Conservation (phyloP, 1,140 invertebrate genomes). For the Neuroterus valhalla region DNA sequence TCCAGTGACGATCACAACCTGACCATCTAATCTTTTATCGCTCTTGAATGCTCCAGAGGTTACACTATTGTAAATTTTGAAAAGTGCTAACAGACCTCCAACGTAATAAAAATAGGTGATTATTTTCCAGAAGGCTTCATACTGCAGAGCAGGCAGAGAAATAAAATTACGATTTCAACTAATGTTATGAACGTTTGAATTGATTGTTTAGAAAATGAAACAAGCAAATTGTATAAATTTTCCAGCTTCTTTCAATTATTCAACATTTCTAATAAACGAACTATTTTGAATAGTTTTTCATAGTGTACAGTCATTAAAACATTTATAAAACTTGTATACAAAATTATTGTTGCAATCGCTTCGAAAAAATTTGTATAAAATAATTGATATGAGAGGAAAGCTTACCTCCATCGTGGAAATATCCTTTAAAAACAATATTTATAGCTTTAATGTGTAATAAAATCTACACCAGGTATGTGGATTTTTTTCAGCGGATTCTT, state of each 20-base stretch:
- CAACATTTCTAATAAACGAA: too few relatives aligned
- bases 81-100: neutral
- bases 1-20: slow-evolving; percentile 14
- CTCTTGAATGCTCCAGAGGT: neutral
- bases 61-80: neutral
- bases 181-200: too few relatives aligned
- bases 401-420: neutral
- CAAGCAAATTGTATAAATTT: too few relatives aligned
- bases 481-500: neutral
- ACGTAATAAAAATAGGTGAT: slow-evolving; percentile 6
- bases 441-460: neutral
- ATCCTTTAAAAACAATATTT: neutral
- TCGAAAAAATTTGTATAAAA: neutral
- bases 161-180: too few relatives aligned
- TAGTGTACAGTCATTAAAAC: neutral
- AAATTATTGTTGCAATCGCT: neutral
- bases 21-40: slow-evolving; percentile 8
- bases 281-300: too few relatives aligned
- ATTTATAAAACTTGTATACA: neutral
- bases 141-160: neutral
- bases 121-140: slow-evolving; percentile 2
- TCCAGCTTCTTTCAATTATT: too few relatives aligned
- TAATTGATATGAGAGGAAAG: neutral
- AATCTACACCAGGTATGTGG: neutral
- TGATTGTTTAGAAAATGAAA: too few relatives aligned